phyloP scores from a whole-genome alignment of 1,140 invertebrate species.

The Lepidostoma basale region DNA sequence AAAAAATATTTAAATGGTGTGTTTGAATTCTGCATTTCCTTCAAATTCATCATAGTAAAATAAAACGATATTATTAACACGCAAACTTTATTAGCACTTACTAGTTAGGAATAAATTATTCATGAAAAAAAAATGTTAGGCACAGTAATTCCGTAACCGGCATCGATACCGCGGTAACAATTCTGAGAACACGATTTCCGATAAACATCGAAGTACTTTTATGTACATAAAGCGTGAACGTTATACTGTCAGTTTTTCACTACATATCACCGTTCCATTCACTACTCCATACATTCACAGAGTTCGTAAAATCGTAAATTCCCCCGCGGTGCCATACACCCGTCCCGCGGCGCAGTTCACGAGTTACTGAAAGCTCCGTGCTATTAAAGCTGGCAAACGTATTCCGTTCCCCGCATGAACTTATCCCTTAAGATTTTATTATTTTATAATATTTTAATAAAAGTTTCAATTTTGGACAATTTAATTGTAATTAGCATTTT shows the following conservation, averaged over 20 bases:
- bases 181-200: neutral
- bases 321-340: neutral
- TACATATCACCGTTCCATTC: neutral
- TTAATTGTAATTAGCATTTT: too few relatives aligned
- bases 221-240: neutral
- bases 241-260: constrained; percentile 9
- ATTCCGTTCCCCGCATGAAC: constrained; percentile 21
- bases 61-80: neutral
- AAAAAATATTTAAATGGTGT: neutral
- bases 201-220: neutral
- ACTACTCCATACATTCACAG: neutral
- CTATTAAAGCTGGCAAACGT: neutral
- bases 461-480: neutral
- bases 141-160: too few relatives aligned
- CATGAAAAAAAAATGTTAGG: too few relatives aligned
- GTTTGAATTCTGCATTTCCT: neutral
- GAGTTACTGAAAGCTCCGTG: neutral
- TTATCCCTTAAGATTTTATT: neutral
- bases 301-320: neutral
- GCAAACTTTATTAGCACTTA: neutral
- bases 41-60: neutral
- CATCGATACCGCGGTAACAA: neutral
- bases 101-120: constrained; percentile 2
- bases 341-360: neutral
- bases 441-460: neutral